Evolutionary conservation across 2,888 invertebrate genomes (phyloP).

Genomic region (Gnatocerus cornutus): DNA sequence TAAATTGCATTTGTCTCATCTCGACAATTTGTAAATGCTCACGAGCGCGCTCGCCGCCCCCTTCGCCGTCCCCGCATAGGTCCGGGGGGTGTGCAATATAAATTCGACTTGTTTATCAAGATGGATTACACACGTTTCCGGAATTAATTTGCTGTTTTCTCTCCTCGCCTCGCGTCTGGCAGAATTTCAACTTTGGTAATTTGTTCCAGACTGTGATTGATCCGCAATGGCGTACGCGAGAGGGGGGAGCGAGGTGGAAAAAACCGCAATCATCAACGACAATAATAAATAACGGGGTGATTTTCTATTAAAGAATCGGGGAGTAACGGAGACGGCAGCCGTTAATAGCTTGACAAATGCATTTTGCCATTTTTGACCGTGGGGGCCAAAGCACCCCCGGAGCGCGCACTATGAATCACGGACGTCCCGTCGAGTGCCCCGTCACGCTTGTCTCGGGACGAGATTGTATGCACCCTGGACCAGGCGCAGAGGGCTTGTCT

Average conservation of each 20-base stretch:
- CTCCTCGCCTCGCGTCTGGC: constrained; percentile 25
- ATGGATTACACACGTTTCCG: constrained; percentile 58
- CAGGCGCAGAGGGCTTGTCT: too few relatives aligned
- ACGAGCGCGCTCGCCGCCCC: constrained; percentile 30
- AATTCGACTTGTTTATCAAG: constrained; percentile 48
- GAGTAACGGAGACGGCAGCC: constrained; percentile 46
- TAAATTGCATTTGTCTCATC: constrained; percentile 59
- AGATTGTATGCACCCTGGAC: background rate
- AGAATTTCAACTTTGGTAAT: constrained; percentile 42
- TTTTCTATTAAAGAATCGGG: constrained; percentile 45
- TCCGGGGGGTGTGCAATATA: constrained; percentile 42
- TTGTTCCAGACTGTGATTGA: constrained; percentile 41
- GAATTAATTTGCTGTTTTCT: constrained; percentile 60
- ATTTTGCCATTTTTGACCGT: constrained; percentile 58
- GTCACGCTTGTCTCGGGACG: constrained; percentile 41
- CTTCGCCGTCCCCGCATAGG: constrained; percentile 8
- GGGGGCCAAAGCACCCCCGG: constrained; percentile 53
- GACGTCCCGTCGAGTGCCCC: constrained; percentile 48
- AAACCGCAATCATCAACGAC: constrained; percentile 39
- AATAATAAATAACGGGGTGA: constrained; percentile 40
- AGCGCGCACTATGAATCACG: constrained; percentile 49
- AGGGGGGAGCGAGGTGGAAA: constrained; percentile 12
- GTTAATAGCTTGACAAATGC: constrained; percentile 62
- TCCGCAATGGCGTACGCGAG: constrained; percentile 21
- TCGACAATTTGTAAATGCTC: constrained; percentile 58